Conservation (phyloP, 2,113 vertebrate species). For the Tautogolabrus adspersus region DNA sequence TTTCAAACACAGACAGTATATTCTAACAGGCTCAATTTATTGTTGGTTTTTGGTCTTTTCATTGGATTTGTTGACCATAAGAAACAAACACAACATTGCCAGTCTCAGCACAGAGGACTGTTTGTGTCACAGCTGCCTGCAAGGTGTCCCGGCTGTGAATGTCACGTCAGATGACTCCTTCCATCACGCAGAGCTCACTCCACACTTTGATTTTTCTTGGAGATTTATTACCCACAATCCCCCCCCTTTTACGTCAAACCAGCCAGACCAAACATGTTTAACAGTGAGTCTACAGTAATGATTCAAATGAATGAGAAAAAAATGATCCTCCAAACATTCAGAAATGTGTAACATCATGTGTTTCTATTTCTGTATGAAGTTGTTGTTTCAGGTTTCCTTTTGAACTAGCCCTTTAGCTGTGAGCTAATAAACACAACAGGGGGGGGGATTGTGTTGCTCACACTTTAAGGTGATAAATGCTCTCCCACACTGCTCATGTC, state of each 20-base stretch:
- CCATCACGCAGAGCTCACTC: neutral
- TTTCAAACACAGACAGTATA: neutral
- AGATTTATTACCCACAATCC: neutral
- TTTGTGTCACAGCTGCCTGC: neutral
- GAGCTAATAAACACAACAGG: constrained; percentile 13
- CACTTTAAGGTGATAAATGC: constrained; percentile 25
- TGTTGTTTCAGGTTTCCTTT: neutral
- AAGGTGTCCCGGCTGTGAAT: neutral
- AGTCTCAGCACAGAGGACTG: neutral
- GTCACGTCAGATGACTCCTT: neutral
- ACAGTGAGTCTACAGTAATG: neutral
- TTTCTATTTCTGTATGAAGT: neutral
- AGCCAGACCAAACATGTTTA: neutral
- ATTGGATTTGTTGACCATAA: neutral
- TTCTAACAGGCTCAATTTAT: neutral
- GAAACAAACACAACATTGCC: neutral
- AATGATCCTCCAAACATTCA: too few species aligned
- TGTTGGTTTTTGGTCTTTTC: neutral
- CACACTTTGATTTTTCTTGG: neutral
- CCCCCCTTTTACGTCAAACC: neutral
- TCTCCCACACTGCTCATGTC: constrained; percentile 25
- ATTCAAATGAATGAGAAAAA: neutral
- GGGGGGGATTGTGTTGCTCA: constrained; percentile 20
- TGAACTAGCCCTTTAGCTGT: neutral
- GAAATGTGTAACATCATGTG: too few species aligned